Evolutionary conservation across 2,113 vertebrate species (phyloP).

Genomic region (Spheniscus mendiculus): DNA sequence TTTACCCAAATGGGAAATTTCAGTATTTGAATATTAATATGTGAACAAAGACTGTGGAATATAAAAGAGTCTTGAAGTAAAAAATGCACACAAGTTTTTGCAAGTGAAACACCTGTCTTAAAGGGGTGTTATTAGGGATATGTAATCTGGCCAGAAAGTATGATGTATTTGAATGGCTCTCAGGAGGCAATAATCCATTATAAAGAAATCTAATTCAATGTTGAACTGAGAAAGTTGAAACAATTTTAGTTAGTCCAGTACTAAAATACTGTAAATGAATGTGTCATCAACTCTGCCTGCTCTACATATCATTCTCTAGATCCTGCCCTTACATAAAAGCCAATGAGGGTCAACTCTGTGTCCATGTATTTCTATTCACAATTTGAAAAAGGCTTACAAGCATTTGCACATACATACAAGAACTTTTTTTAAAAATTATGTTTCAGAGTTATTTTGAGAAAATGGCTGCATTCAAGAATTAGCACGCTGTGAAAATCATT

Average conservation of each 20-base stretch:
- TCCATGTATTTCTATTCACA: background rate
- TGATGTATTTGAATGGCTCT: background rate
- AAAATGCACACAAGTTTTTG: background rate
- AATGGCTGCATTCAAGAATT: background rate
- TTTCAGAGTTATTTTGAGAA: background rate
- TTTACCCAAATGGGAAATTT: background rate
- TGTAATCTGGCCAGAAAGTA: background rate
- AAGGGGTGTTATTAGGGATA: background rate
- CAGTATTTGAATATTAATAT: background rate
- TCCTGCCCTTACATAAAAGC: background rate
- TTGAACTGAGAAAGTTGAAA: background rate
- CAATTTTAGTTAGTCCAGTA: background rate
- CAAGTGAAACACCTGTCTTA: background rate
- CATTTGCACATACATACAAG: background rate
- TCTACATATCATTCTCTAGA: background rate
- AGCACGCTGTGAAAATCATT: background rate
- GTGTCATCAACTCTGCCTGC: background rate
- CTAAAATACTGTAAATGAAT: background rate
- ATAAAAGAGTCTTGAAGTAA: background rate
- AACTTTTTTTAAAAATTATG: background rate
- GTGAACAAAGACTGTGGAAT: background rate
- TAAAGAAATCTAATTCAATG: background rate
- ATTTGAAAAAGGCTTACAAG: background rate
- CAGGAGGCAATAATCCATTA: background rate
- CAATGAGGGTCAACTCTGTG: background rate